phyloP scores from a whole-genome alignment of 2,888 invertebrate species.

The Adela reaumurella region DNA sequence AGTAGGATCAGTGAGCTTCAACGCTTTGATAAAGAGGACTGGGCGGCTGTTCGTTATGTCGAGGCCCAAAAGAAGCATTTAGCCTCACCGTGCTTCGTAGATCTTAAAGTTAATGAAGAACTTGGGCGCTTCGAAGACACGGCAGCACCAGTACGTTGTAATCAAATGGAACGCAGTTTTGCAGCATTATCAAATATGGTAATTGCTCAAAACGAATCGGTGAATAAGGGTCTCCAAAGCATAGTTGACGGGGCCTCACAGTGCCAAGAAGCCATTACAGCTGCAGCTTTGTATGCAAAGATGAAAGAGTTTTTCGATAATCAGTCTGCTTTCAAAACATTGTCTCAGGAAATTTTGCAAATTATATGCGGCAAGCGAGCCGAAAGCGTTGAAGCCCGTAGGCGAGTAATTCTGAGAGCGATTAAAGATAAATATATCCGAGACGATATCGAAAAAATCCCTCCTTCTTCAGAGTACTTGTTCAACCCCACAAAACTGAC shows the following conservation, averaged over 20 bases:
- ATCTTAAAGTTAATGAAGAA: background rate
- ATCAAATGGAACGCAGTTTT: background rate
- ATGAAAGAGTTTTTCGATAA: background rate
- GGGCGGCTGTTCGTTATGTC: conserved; percentile 2
- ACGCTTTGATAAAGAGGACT: conserved; percentile 2
- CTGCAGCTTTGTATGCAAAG: background rate
- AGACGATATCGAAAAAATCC: conserved; percentile 5
- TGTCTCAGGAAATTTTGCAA: conserved; percentile 9
- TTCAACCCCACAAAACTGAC: conserved; percentile 2
- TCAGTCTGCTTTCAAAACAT: background rate
- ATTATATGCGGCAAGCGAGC: conserved; percentile 10
- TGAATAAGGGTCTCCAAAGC: background rate
- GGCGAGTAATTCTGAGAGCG: conserved; percentile 2
- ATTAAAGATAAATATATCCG: conserved; percentile 5
- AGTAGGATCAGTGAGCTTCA: too few relatives aligned
- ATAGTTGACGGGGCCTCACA: background rate
- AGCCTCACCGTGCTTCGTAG: background rate
- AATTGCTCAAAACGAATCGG: background rate
- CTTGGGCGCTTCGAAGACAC: background rate
- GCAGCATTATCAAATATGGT: conserved; percentile 2
- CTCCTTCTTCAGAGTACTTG: conserved; percentile 6
- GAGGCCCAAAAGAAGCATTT: conserved; percentile 3
- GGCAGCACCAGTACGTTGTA: too few relatives aligned
- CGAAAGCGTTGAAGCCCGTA: conserved; percentile 5
- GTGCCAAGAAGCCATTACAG: background rate